Evolutionary conservation across 2,113 vertebrate species (phyloP).

Genomic region (Anolis carolinensis): DNA sequence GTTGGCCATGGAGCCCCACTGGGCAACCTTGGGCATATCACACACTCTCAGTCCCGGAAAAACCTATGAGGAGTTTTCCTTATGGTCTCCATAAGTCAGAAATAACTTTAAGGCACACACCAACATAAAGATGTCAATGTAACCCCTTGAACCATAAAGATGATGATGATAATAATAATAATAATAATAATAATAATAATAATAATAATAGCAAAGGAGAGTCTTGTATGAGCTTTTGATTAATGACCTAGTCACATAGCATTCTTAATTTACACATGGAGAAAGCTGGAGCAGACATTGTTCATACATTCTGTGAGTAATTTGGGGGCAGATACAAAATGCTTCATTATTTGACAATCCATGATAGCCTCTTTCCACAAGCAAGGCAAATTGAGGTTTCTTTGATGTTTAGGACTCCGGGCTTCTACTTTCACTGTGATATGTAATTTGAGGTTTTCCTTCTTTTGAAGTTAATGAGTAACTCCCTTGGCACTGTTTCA

Average conservation of each 20-base stretch:
- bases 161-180: too few species aligned
- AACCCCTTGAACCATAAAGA: not conserved
- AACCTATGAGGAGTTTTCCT: too few species aligned
- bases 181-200: too few species aligned
- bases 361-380: not conserved
- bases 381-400: not conserved
- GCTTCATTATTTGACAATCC: not conserved
- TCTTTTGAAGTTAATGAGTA: not conserved
- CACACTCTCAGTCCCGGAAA: too few species aligned
- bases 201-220: too few species aligned
- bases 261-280: not conserved
- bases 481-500: not conserved
- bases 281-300: not conserved
- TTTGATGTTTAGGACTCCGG: not conserved
- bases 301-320: not conserved
- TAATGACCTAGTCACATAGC: not conserved
- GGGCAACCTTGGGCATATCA: too few species aligned
- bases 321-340: not conserved
- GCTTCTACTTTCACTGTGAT: not conserved
- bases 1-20: too few species aligned
- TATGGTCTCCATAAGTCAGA: too few species aligned
- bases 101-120: too few species aligned
- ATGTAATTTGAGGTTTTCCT: not conserved
- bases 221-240: not conserved
- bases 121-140: not conserved